These are phyloP conservation scores for Physella acuta DNA, from an alignment of 1,140 invertebrate species.

Conservation along the genomic window DNA sequence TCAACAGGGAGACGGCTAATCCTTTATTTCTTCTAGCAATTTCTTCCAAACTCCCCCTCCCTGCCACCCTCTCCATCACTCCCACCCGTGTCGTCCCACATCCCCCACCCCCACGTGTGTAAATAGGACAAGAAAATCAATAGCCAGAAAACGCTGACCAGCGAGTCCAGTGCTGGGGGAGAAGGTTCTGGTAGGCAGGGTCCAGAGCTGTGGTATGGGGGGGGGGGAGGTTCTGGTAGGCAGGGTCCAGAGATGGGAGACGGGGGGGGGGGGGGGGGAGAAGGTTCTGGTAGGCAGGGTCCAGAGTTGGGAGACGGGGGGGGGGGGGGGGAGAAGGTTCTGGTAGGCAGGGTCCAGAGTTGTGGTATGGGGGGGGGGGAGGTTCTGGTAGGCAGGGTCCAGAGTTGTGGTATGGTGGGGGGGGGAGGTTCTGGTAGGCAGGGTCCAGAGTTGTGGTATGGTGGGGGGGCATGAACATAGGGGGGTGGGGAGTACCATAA, in stretches of 20 bases:
- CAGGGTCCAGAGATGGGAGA: background rate
- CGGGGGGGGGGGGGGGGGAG: too few relatives aligned
- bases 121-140: too few relatives aligned
- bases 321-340: background rate
- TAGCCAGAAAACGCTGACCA: too few relatives aligned
- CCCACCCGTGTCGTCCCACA: too few relatives aligned
- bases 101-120: too few relatives aligned
- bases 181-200: background rate
- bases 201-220: background rate
- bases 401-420: background rate
- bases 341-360: background rate
- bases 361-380: background rate
- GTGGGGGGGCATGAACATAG: background rate
- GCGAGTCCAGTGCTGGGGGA: background rate
- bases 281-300: too few relatives aligned
- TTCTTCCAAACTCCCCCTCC: too few relatives aligned
- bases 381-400: background rate
- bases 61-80: too few relatives aligned
- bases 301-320: background rate
- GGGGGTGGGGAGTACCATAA: background rate
- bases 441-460: background rate
- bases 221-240: background rate
- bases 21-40: too few relatives aligned
- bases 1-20: too few relatives aligned
- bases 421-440: background rate